Evolutionary conservation across 2,113 vertebrate genomes (phyloP).

Genomic region (Petromus typicus): DNA sequence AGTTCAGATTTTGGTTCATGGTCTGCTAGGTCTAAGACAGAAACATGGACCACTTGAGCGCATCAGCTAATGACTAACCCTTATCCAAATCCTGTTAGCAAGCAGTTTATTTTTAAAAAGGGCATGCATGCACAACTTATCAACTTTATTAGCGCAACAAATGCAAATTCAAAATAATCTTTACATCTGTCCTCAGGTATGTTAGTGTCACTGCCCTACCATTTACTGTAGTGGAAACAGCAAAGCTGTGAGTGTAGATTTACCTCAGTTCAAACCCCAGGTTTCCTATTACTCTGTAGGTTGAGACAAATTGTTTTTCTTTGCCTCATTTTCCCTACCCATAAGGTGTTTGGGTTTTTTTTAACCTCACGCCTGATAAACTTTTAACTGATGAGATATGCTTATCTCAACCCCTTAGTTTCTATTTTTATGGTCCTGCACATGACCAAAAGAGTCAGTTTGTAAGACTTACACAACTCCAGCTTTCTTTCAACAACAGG

Average conservation of each 20-base stretch:
- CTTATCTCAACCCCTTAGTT: neutral
- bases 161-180: neutral
- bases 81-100: neutral
- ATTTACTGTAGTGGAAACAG: neutral
- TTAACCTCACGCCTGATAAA: neutral
- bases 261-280: neutral
- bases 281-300: neutral
- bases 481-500: neutral
- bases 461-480: neutral
- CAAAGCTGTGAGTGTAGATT: neutral
- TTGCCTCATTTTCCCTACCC: constrained; percentile 20
- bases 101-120: neutral
- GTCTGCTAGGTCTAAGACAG: neutral
- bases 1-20: neutral
- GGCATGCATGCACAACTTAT: neutral
- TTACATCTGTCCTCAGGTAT: neutral
- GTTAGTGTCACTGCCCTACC: neutral
- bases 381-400: neutral
- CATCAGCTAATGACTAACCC: neutral
- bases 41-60: neutral
- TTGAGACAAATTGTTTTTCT: neutral
- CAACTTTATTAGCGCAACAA: neutral
- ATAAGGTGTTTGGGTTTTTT: neutral
- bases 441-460: neutral
- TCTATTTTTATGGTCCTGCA: neutral